Evolutionary conservation across 2,113 vertebrate genomes (phyloP).

Genomic region (Chunga burmeisteri): DNA sequence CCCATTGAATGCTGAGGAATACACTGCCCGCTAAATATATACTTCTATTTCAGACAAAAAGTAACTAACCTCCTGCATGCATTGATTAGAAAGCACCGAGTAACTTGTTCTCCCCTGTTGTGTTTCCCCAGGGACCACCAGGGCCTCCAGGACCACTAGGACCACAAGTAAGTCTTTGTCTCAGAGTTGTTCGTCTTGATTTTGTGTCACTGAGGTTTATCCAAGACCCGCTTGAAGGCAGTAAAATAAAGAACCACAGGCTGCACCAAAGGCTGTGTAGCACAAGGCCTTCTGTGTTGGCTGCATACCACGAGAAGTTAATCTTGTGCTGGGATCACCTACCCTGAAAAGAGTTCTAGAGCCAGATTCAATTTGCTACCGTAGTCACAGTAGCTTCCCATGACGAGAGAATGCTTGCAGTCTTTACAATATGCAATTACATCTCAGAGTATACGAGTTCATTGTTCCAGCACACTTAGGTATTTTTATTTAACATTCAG

Average conservation of each 20-base stretch:
- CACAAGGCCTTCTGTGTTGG: not conserved
- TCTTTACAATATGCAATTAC: not conserved
- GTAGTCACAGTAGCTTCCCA: slow-evolving; percentile 1
- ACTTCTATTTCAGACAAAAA: not conserved
- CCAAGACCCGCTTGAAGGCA: not conserved
- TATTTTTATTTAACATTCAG: not conserved
- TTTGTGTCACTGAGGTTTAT: not conserved
- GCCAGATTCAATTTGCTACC: slow-evolving; percentile 26
- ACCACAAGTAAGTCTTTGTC: slow-evolving; percentile 78
- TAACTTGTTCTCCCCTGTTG: not conserved
- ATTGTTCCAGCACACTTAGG: not conserved
- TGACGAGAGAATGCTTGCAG: not conserved
- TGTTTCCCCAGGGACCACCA: slow-evolving; percentile 80
- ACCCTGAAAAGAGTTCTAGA: not conserved
- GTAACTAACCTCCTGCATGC: not conserved
- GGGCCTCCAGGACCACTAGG: slow-evolving; percentile 84
- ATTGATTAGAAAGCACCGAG: not conserved
- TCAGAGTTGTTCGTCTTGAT: not conserved
- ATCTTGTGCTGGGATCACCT: not conserved
- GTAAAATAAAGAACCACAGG: not conserved
- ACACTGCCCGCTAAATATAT: not conserved
- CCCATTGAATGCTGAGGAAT: not conserved
- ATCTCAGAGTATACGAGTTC: not conserved
- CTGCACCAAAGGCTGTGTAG: not conserved
- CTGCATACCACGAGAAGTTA: not conserved